Conservation (phyloP, 1,140 invertebrate genomes). For the Lepidurus couesii region DNA sequence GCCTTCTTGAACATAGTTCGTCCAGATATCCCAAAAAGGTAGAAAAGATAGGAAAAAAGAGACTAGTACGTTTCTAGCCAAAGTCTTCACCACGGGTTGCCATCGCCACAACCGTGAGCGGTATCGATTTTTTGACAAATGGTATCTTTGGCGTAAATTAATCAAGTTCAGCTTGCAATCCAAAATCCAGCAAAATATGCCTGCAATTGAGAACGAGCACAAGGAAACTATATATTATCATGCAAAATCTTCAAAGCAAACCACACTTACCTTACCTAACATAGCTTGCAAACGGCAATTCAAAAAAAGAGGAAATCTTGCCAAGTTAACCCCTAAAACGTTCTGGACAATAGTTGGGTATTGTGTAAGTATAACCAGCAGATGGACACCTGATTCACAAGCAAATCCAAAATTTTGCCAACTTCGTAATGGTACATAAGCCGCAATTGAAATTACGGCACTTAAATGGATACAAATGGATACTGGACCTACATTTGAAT, state of each 20-base stretch:
- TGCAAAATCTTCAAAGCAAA: neutral
- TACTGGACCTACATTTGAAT: neutral
- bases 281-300: neutral
- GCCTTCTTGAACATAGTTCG: neutral
- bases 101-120: neutral
- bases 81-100: neutral
- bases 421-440: neutral
- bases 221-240: neutral
- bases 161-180: neutral
- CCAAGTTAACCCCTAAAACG: neutral
- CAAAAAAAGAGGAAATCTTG: neutral
- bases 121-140: neutral
- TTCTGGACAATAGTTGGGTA: neutral
- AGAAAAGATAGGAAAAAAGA: neutral
- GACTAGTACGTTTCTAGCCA: neutral
- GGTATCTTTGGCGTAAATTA: neutral
- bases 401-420: slow-evolving; percentile 1
- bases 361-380: neutral
- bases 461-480: neutral
- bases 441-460: neutral
- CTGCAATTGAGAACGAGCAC: neutral
- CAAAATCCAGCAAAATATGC: neutral
- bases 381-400: neutral
- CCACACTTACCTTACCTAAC: slow-evolving; percentile 11
- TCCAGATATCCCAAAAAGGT: neutral